These are phyloP conservation scores for Tragelaphus imberbis DNA, from an alignment of 2,113 vertebrate species.

Conservation along the genomic window DNA sequence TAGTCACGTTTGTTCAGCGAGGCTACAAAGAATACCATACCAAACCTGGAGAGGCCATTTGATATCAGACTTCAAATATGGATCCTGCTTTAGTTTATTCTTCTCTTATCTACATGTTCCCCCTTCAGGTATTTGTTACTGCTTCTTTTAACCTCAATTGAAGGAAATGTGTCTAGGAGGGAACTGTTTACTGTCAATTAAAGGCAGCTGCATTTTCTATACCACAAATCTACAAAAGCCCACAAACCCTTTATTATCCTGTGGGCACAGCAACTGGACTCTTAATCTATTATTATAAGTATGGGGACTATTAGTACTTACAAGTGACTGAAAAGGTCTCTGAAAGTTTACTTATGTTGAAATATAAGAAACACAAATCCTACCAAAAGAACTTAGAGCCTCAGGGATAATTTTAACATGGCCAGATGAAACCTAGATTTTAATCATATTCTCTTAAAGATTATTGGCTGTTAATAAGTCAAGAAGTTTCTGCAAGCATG, in stretches of 20 bases:
- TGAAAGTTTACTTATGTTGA: slow-evolving; percentile 7
- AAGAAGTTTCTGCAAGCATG: background rate
- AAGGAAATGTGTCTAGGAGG: background rate
- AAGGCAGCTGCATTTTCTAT: background rate
- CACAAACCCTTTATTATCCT: background rate
- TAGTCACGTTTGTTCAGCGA: background rate
- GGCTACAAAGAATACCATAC: background rate
- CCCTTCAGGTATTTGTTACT: background rate
- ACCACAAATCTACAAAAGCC: background rate
- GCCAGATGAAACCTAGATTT: background rate
- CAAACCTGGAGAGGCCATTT: background rate
- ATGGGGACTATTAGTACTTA: slow-evolving; percentile 33
- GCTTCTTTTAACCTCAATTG: background rate
- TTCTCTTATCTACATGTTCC: background rate
- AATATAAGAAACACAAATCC: background rate
- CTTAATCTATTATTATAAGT: slow-evolving; percentile 4
- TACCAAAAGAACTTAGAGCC: background rate
- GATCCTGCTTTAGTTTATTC: background rate
- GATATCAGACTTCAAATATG: background rate
- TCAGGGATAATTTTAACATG: background rate
- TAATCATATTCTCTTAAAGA: background rate
- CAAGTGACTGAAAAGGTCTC: slow-evolving; percentile 1
- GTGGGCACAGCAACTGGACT: background rate
- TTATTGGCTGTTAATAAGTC: background rate
- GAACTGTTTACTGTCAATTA: background rate